Percentiles rank a stretch among this genome's conserved stretches.
These are phyloP conservation scores for Oeneis ivallda DNA, from an alignment of 2,888 invertebrate genomes.

Conservation along the genomic window DNA sequence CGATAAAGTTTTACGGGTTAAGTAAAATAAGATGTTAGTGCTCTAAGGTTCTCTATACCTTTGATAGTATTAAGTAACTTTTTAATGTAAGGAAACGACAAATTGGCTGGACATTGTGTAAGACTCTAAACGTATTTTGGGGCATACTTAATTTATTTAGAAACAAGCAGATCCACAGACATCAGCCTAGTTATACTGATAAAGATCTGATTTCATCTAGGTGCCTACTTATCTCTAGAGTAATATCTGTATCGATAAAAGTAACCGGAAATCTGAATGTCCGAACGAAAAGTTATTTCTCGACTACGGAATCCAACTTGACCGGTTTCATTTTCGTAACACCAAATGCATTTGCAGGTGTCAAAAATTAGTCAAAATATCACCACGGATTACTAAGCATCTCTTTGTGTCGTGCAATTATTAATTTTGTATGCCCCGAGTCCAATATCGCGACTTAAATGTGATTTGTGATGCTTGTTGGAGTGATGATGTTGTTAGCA, in stretches of 20 bases:
- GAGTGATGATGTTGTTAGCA: slow-evolving; percentile 72
- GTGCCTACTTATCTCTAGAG: slow-evolving; percentile 3
- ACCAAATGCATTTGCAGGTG: slow-evolving; percentile 49
- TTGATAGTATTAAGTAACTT: too few species aligned
- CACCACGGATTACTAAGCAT: slow-evolving; percentile 48
- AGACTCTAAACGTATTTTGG: not conserved
- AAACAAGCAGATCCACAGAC: not conserved
- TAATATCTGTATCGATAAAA: slow-evolving; percentile 23
- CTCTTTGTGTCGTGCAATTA: slow-evolving; percentile 65
- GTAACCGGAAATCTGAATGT: slow-evolving; percentile 21
- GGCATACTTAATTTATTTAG: not conserved
- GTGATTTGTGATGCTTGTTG: slow-evolving; percentile 72
- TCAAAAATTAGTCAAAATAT: slow-evolving; percentile 51
- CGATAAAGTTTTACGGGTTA: too few species aligned
- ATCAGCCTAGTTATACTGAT: slow-evolving; percentile 9
- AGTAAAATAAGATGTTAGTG: too few species aligned
- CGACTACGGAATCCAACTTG: slow-evolving; percentile 25
- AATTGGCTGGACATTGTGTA: not conserved
- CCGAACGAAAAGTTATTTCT: slow-evolving; percentile 23
- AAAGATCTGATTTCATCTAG: slow-evolving; percentile 14
- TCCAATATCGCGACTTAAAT: slow-evolving; percentile 68
- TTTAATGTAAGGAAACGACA: too few species aligned
- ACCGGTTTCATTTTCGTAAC: slow-evolving; percentile 34
- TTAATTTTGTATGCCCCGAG: slow-evolving; percentile 75
- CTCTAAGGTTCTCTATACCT: not conserved